phyloP scores from a whole-genome alignment of 2,113 vertebrate genomes.

The Halichoerus grypus region DNA sequence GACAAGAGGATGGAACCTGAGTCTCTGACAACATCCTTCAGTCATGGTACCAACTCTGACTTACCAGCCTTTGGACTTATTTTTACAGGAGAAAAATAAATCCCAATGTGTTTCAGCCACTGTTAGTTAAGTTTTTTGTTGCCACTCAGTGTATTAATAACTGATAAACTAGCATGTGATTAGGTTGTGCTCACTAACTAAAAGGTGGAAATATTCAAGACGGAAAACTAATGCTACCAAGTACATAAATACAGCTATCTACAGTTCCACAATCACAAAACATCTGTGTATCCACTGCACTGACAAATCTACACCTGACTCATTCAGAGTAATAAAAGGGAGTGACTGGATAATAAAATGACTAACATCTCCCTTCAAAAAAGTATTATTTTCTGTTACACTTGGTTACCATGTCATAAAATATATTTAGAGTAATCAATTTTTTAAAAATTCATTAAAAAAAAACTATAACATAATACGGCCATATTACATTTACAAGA shows the following conservation, averaged over 20 bases:
- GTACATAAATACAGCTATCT: background rate
- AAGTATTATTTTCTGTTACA: constrained; percentile 15
- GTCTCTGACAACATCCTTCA: background rate
- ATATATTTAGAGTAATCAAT: background rate
- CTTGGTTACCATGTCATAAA: background rate
- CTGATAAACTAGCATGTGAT: background rate
- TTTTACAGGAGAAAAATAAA: constrained; percentile 48
- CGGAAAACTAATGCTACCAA: background rate
- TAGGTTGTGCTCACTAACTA: background rate
- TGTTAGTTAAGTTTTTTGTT: constrained; percentile 34
- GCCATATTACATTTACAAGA: background rate
- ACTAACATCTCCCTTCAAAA: background rate
- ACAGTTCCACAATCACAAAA: background rate
- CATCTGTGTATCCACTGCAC: background rate
- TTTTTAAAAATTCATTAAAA: background rate
- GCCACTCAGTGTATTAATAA: background rate
- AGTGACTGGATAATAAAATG: background rate
- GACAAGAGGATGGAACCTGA: background rate
- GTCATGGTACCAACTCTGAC: background rate
- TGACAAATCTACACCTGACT: background rate
- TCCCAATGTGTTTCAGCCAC: background rate
- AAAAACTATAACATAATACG: background rate
- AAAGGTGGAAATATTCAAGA: background rate
- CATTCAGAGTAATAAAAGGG: background rate
- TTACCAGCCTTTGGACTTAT: background rate